phyloP scores from a whole-genome alignment of 2,113 vertebrate genomes.

The Ahaetulla prasina region DNA sequence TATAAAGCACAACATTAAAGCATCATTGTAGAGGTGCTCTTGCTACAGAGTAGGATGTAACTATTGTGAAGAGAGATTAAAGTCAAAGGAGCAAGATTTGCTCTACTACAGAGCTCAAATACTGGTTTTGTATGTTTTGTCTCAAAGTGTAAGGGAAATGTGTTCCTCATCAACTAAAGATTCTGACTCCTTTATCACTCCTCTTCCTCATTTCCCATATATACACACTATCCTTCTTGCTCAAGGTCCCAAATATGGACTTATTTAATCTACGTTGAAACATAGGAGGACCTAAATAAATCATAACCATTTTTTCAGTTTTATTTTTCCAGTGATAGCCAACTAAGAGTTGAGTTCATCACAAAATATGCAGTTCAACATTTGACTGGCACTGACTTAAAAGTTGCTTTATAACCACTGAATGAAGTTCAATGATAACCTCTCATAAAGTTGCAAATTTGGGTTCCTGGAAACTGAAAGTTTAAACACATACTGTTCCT shows the following conservation, averaged over 20 bases:
- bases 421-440: slow-evolving; percentile 12
- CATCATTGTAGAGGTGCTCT: not conserved
- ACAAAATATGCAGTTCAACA: not conserved
- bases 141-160: not conserved
- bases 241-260: not conserved
- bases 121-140: not conserved
- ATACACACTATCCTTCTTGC: not conserved
- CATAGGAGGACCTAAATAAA: not conserved
- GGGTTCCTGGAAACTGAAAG: slow-evolving; percentile 29
- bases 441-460: slow-evolving; percentile 22
- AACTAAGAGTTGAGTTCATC: not conserved
- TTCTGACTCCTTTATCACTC: not conserved
- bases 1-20: slow-evolving; percentile 55
- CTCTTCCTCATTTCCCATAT: not conserved
- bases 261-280: not conserved
- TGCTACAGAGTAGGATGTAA: not conserved
- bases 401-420: slow-evolving; percentile 51
- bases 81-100: not conserved
- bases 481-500: not conserved
- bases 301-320: not conserved
- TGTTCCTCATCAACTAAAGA: not conserved
- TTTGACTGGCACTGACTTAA: slow-evolving; percentile 15
- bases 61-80: not conserved
- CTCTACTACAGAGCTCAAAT: not conserved
- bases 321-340: not conserved